phyloP scores from a whole-genome alignment of 1,140 invertebrate species.

The Drosophila kikkawai region DNA sequence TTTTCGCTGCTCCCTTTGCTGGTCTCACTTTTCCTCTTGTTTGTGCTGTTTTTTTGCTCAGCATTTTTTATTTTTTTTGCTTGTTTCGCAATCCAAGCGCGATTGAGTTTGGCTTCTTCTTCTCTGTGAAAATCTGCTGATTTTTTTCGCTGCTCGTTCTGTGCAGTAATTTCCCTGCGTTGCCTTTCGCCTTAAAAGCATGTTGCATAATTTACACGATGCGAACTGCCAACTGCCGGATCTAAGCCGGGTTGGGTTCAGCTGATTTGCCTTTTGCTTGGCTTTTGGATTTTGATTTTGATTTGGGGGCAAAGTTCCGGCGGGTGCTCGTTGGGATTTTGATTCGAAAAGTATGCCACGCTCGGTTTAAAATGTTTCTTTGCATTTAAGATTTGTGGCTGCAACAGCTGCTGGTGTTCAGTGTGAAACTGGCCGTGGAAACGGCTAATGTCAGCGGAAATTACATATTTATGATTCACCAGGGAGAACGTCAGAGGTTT shows the following conservation, averaged over 20 bases:
- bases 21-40: constrained; percentile 13
- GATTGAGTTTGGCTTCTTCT: constrained; percentile 27
- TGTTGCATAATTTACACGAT: constrained; percentile 77
- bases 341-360: constrained; percentile 53
- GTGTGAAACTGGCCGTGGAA: constrained; percentile 42
- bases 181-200: constrained; percentile 66
- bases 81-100: constrained; percentile 15
- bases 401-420: constrained; percentile 24
- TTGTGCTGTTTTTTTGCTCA: constrained; percentile 14
- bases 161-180: constrained; percentile 36
- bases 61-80: background rate
- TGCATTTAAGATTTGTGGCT: constrained; percentile 42
- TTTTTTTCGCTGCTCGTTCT: constrained; percentile 42
- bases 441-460: constrained; percentile 42
- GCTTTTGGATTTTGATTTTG: constrained; percentile 31
- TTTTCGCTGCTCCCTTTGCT: constrained; percentile 9
- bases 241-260: constrained; percentile 17
- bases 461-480: constrained; percentile 52
- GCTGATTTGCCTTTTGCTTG: constrained; percentile 63
- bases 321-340: constrained; percentile 1
- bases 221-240: constrained; percentile 34
- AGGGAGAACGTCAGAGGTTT: background rate
- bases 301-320: constrained; percentile 3
- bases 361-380: constrained; percentile 54
- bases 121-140: constrained; percentile 33